These are phyloP conservation scores for Vespertilio murinus DNA, from an alignment of 2,797 vertebrate species.

Conservation along the genomic window DNA sequence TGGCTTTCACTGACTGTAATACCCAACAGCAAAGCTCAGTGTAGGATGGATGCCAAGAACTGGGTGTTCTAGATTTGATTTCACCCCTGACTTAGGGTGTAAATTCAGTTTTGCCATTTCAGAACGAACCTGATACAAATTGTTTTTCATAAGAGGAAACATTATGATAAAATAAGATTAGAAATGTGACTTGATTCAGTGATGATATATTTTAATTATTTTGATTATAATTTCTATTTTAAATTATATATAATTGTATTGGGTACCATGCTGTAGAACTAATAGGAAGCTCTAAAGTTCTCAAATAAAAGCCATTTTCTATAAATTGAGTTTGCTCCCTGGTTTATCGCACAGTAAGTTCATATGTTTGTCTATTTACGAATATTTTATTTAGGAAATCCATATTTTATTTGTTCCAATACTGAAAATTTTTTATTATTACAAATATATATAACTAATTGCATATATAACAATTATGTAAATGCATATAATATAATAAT, in stretches of 20 bases:
- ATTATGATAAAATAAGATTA: too few relatives aligned
- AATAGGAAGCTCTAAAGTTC: not conserved
- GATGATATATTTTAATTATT: not conserved
- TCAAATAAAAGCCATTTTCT: not conserved
- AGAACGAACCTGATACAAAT: too few relatives aligned
- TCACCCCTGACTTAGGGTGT: too few relatives aligned
- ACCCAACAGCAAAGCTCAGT: too few relatives aligned
- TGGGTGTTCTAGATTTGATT: too few relatives aligned
- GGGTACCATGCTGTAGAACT: not conserved
- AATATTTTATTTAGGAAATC: not conserved
- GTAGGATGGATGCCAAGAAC: too few relatives aligned
- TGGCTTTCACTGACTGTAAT: too few relatives aligned
- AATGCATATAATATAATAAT: not conserved
- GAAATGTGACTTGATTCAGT: not conserved
- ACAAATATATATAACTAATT: not conserved
- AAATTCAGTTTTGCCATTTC: too few relatives aligned
- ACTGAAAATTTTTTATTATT: not conserved
- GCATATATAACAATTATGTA: not conserved
- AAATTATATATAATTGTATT: not conserved
- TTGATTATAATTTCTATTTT: not conserved
- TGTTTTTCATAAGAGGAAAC: too few relatives aligned
- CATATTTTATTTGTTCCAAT: not conserved
- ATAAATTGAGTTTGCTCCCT: not conserved
- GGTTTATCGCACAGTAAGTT: not conserved
- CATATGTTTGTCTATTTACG: not conserved